Evolutionary conservation across 2,888 invertebrate genomes (phyloP), one percentile per base, ranked within the genome.

Genomic region (Drosophila neonasuta): DNA sequence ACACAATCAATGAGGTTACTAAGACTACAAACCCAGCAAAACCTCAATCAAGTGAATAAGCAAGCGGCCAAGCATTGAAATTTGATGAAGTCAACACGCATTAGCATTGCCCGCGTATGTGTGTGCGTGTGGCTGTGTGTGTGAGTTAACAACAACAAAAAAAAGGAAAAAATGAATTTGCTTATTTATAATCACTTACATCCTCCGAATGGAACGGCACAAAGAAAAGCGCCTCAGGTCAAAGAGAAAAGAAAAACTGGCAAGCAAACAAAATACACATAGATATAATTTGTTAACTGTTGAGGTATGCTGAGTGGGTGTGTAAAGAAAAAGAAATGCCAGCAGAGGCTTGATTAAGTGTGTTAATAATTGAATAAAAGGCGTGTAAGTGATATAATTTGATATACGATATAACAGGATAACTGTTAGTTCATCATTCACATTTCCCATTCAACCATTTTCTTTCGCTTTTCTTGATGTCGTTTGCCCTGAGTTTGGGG

Each of bases 101-200:
- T 74, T 63, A 66, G 71, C 71, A 75, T 73, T 70, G 24, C 45
- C 45, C 29, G 30, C 36, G 13, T 58, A 41, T 41, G 11, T 42
- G 24, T 54, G 54, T 51, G 41, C 32, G 54, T 36, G 36, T 44
- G 49, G 41, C 41, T 30, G 15, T 36, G 45, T 34, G 32, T 49
- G 17, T 41, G 29, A 24, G 20, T 34, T 48, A 57, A 32, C 32
- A 10, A 1, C 49, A 68, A 57, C 63, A 46, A 74, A 68, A 77
- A 3, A 32, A n/a, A 50, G 41, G 17, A 55, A 74, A 66, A 79
- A 24, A 24, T 6, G 24, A 24, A 24, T 24, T 81, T 75, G 74
- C 75, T 86, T 84, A 77, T 84, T 81, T 86, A 84, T 83, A 83
- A 83, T 83, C 85, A 75, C 79, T 84, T 74, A 75, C 68, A 83